Percentiles rank a stretch among this genome's conserved stretches.
These are phyloP conservation scores for Lates calcarifer DNA, from an alignment of 2,113 vertebrate genomes.

Conservation along the genomic window DNA sequence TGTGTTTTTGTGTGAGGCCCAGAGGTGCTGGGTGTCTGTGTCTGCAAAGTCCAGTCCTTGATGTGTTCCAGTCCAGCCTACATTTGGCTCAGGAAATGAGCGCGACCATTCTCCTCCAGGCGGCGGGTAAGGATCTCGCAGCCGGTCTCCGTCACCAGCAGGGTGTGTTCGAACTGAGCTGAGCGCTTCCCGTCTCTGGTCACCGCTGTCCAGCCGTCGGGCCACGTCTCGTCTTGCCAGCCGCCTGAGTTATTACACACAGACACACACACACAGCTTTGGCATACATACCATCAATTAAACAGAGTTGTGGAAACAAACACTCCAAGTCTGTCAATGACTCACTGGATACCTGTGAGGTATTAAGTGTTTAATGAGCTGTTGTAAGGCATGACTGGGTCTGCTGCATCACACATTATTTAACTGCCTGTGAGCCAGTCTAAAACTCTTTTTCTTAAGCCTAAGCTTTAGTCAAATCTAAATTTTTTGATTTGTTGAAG, in stretches of 20 bases:
- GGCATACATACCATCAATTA: conserved; percentile 20
- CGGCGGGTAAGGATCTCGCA: conserved; percentile 95
- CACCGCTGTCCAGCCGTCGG: conserved; percentile 97
- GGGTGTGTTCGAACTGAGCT: conserved; percentile 98
- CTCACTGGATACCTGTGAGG: neutral
- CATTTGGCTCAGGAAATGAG: conserved; percentile 94
- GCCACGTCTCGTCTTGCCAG: conserved; percentile 99
- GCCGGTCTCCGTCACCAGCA: conserved; percentile 95
- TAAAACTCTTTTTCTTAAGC: neutral
- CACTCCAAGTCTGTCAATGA: neutral
- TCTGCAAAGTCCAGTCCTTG: conserved; percentile 69
- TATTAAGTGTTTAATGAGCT: neutral
- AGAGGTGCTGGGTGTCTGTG: conserved; percentile 50
- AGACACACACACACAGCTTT: neutral
- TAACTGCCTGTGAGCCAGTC: neutral
- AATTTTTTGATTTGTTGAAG: neutral
- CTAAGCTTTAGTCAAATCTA: neutral
- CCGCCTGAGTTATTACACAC: conserved; percentile 85
- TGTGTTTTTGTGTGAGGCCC: conserved; percentile 33
- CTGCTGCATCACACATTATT: neutral
- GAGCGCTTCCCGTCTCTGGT: conserved; percentile 97
- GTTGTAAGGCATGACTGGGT: conserved; percentile 15
- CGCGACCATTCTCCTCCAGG: conserved; percentile 87
- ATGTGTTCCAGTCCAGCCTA: conserved; percentile 69
- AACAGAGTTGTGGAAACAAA: neutral